These are phyloP conservation scores for Sclerurus mexicanus DNA, from an alignment of 2,113 vertebrate genomes.

Conservation along the genomic window DNA sequence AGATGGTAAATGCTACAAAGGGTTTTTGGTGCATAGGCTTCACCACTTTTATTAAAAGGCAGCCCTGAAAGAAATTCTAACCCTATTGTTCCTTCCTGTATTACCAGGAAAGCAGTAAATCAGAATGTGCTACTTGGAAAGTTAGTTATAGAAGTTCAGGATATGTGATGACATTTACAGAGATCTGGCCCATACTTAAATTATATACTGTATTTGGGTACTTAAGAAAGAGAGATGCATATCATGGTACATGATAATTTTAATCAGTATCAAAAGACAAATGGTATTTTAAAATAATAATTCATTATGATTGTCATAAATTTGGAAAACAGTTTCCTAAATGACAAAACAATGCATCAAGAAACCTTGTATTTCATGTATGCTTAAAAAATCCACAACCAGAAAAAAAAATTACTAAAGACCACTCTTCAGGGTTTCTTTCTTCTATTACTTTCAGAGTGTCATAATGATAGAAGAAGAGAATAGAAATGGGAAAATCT, in stretches of 20 bases:
- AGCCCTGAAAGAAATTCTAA: background rate
- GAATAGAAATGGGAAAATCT: background rate
- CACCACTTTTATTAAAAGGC: background rate
- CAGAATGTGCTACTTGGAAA: background rate
- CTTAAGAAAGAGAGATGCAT: background rate
- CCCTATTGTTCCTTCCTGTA: background rate
- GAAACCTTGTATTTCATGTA: background rate
- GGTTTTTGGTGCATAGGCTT: background rate
- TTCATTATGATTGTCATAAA: background rate
- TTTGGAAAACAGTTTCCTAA: background rate
- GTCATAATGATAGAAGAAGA: background rate
- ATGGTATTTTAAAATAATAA: background rate
- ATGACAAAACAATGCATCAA: background rate
- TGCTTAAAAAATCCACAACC: fast-evolving
- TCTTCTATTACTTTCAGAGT: background rate
- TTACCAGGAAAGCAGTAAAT: conserved; percentile 30
- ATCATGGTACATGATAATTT: background rate
- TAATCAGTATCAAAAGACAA: background rate
- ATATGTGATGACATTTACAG: conserved; percentile 34
- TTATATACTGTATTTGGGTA: background rate
- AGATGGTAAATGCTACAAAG: background rate
- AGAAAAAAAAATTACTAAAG: background rate
- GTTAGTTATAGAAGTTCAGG: background rate
- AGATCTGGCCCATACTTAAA: background rate
- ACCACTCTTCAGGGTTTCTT: background rate